Percentiles rank a stretch among this genome's conserved stretches.
Evolutionary conservation across 1,140 invertebrate genomes (phyloP).

Genomic region (Pseudoatta argentina): DNA sequence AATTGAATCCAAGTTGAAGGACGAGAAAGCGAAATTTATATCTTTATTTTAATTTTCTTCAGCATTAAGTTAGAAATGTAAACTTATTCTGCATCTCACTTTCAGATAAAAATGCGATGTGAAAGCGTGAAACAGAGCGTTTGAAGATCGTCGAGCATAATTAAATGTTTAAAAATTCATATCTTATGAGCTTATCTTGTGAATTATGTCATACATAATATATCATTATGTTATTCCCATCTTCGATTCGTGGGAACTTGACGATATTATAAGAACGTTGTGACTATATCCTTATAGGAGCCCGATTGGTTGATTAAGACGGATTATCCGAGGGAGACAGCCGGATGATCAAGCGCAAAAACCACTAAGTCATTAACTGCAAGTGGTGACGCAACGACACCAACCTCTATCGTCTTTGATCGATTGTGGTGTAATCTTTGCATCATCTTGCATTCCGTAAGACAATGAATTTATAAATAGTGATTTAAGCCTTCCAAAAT

Average conservation of each 20-base stretch:
- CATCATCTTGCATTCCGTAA: conserved; percentile 32
- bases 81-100: not conserved
- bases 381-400: conserved; percentile 46
- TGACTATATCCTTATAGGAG: conserved; percentile 3
- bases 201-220: conserved; percentile 5
- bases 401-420: conserved; percentile 41
- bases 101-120: not conserved
- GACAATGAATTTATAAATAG: not conserved
- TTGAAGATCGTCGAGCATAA: not conserved
- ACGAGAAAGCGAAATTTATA: not conserved
- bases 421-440: conserved; percentile 42
- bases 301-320: conserved; percentile 41
- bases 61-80: not conserved
- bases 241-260: conserved; percentile 27
- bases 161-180: conserved; percentile 11
- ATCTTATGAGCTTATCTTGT: not conserved
- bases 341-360: conserved; percentile 48
- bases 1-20: not conserved
- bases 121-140: not conserved
- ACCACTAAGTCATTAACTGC: conserved; percentile 42
- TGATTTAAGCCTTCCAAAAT: not conserved
- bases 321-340: conserved; percentile 47
- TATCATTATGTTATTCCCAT: conserved; percentile 19
- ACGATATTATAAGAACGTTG: conserved; percentile 41
- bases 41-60: not conserved